A percentile compares a stretch with the other conserved stretches of the same genome.
phyloP scores from a whole-genome alignment of 1,140 invertebrate species.

The Scylla paramamosain region DNA sequence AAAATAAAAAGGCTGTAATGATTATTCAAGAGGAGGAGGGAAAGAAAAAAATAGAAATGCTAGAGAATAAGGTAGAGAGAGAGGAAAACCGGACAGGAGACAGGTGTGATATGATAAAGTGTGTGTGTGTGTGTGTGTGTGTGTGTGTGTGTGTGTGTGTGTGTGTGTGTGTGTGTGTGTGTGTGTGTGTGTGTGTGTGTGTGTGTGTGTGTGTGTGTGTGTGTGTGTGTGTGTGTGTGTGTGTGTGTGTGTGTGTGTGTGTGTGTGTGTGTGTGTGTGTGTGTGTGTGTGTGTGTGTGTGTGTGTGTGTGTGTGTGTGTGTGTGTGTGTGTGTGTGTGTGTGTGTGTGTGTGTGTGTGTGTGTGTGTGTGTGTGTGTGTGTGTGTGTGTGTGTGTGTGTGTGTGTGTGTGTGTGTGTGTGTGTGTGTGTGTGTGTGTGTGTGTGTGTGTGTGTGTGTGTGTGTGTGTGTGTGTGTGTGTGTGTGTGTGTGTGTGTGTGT shows the following conservation, averaged over 20 bases:
- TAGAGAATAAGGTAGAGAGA: background rate
- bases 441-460: background rate
- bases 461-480: slow-evolving; percentile 49
- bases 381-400: slow-evolving; percentile 26
- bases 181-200: slow-evolving; percentile 45
- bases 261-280: background rate
- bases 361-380: slow-evolving; percentile 36
- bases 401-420: slow-evolving; percentile 28
- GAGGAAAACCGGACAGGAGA: background rate
- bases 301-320: slow-evolving; percentile 24
- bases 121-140: slow-evolving; percentile 28
- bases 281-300: slow-evolving; percentile 46
- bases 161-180: slow-evolving; percentile 7
- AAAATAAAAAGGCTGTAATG: no score
- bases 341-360: slow-evolving; percentile 27
- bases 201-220: slow-evolving; percentile 13
- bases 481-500: slow-evolving; percentile 29
- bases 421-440: slow-evolving; percentile 39
- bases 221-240: slow-evolving; percentile 21
- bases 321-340: slow-evolving; percentile 24
- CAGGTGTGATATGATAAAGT: background rate
- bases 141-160: slow-evolving; percentile 31
- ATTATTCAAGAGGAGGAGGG: background rate
- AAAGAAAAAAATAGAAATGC: background rate
- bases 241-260: slow-evolving; percentile 44